Base-by-base conservation (phyloP, 2,113 vertebrate species). In the Danionella cerebrum region DNA sequence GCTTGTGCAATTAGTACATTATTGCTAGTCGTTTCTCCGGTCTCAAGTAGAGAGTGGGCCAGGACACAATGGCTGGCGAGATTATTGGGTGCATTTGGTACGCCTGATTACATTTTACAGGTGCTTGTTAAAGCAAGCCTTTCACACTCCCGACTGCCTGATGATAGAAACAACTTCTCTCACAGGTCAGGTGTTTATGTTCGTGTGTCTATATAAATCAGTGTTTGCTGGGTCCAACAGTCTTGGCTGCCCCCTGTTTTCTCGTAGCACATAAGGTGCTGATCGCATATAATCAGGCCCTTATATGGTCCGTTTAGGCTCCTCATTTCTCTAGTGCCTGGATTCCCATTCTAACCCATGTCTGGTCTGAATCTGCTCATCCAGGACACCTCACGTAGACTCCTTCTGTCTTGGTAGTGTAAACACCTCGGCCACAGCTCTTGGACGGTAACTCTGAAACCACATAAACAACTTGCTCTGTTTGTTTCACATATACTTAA, bases 361-460 rank as follows among this genome's bases (percentile, higher is more conserved):
- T 79, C 82, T 84, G 84, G 75, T 86, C 83, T 87, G 85, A 81
- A 85, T 86, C 81, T 80, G 72, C 76, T 81, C 71, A 75, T 75
- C 74, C 50, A 78, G 60, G 69, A 68, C 75, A 66, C 51, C 67
- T 69, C 58, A 45, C 70, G 48, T 63, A 31, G 39, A 44, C 59
- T 74, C 39, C 31, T 52, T 64, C 65, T 69, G 71, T 57, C 63
- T 44, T 16, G 50, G 18, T 48, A 73, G 71, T 76, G 42, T 76
- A 78, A 78, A 78, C 76, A 75, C 51, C 76, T 63, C 48, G 69
- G 54, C 69, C 60, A 76, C 48, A 76, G 59, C 45, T 14, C 60
- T 27, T 9, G 55, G 48, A 70, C 42, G 39, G 25, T 33, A 31
- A 13, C 14, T 63, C 16, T 41, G 5, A 47, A 48, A 45, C 27